Evolutionary conservation across 2,797 vertebrate species (phyloP), one percentile per base, ranked within the genome.

Genomic region (Lophotriccus pileatus): DNA sequence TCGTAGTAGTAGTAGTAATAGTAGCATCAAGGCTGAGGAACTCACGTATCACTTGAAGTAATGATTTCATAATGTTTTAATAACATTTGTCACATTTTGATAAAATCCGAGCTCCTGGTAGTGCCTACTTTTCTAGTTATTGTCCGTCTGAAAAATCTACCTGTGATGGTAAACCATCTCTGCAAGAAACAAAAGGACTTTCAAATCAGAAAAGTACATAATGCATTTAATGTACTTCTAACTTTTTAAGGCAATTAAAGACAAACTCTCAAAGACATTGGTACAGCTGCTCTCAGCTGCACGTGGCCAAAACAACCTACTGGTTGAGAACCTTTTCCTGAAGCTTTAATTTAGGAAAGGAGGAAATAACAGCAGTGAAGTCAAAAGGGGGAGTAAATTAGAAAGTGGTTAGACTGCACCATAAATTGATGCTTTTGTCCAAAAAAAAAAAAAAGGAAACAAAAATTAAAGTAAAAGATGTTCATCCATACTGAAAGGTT

Each of bases 391-490:
- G 3, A 53, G 8, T 7, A 49, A 59, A 53, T 59, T 46, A 63
- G 2, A 4, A 89, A 81, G 4, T 14, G 8, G 4, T 7, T 68
- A 19, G 41, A 55, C 8, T 55, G 17, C 12, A 43, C 8, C 3
- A 39, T 5, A 49, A 7, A 58, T 4, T 12, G 6, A 52, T 15
- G 2, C 0, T 66, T 73, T 52, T 13, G 3, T 2, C 1, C 2
- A 63, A 52, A 46, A 46, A 23, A 20, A 12, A 59, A 59, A 32
- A 25, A 30, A 12, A 23, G 15, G 2, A 60, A 34, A 13, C 0
- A 41, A 30, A 32, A 56, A 23, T 4, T 6, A 69, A 82, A 53
- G 20, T 19, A 19, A 34, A 87, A 81, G 0, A 19, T 32, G 2
- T 2, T 60, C 6, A 5, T 44, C 17, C 5, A 52, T 56, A 56